Evolutionary conservation across 2,797 vertebrate species (phyloP).

Genomic region (Sternotherus odoratus): DNA sequence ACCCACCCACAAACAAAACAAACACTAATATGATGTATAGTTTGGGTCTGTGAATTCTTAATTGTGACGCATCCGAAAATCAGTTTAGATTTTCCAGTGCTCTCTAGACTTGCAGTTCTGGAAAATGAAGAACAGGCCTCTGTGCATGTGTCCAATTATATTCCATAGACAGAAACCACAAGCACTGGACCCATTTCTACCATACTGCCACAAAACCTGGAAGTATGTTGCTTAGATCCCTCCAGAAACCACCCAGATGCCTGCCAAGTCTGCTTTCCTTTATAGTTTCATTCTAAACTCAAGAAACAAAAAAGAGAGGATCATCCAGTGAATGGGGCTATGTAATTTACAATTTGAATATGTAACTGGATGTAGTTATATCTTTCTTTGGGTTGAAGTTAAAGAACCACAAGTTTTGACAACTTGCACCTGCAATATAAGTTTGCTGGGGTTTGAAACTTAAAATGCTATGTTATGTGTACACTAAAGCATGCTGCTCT

Average conservation of each 20-base stretch:
- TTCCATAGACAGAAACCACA: background rate
- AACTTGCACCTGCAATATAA: conserved; percentile 61
- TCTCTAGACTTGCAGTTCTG: background rate
- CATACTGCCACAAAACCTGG: conserved; percentile 47
- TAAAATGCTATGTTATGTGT: conserved; percentile 40
- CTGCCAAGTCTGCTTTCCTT: conserved; percentile 63
- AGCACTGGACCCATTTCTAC: conserved; percentile 20
- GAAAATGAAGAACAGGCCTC: conserved; percentile 41
- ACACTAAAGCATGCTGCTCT: conserved; percentile 26
- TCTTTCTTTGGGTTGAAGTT: conserved; percentile 39
- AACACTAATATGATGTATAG: conserved; percentile 30
- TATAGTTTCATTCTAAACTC: conserved; percentile 60
- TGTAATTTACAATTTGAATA: conserved; percentile 65
- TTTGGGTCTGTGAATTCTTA: conserved; percentile 34
- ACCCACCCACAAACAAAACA: background rate
- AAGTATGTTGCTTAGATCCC: conserved; percentile 43
- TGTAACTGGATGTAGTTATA: conserved; percentile 24
- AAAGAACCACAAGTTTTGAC: conserved; percentile 53
- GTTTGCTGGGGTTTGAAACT: conserved; percentile 46
- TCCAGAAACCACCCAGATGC: conserved; percentile 55
- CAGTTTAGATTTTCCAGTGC: conserved; percentile 20
- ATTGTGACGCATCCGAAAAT: conserved; percentile 34
- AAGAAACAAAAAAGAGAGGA: conserved; percentile 54
- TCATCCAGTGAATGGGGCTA: conserved; percentile 9
- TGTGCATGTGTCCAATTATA: conserved; percentile 25